Evolutionary conservation across 2,797 vertebrate species (phyloP).

Genomic region (Gallinago nigripennis): DNA sequence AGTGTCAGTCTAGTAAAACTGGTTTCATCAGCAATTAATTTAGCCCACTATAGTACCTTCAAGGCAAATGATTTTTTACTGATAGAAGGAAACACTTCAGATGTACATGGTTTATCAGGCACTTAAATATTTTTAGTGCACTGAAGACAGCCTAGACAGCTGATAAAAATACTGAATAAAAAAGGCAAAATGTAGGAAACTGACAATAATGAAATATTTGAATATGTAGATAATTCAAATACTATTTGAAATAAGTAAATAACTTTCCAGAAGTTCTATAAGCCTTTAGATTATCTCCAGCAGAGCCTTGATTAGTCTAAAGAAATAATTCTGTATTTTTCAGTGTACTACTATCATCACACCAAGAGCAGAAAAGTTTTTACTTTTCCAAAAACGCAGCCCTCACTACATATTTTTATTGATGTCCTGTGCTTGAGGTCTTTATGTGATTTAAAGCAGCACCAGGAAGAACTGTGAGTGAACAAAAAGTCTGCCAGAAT

Average conservation of each 20-base stretch:
- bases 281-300: neutral
- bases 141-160: neutral
- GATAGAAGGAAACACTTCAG: slow-evolving; percentile 6
- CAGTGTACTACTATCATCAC: neutral
- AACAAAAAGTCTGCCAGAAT: neutral
- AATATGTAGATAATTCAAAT: neutral
- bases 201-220: slow-evolving; percentile 2
- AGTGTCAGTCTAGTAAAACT: neutral
- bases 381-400: neutral
- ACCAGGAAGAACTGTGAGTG: neutral
- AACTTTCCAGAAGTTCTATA: slow-evolving; percentile 3
- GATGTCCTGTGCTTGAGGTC: neutral
- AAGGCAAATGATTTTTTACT: slow-evolving; percentile 1
- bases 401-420: slow-evolving; percentile 8
- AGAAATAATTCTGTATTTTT: neutral
- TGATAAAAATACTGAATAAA: slow-evolving; percentile 33
- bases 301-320: neutral
- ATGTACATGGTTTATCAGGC: neutral
- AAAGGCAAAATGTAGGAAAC: neutral
- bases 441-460: slow-evolving; percentile 20
- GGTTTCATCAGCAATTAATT: slow-evolving; percentile 24
- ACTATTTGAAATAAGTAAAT: neutral
- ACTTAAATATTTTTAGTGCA: slow-evolving; percentile 20
- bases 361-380: neutral
- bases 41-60: neutral